These are phyloP conservation scores for Urechis unicinctus DNA, from an alignment of 2,888 invertebrate genomes.

Conservation along the genomic window DNA sequence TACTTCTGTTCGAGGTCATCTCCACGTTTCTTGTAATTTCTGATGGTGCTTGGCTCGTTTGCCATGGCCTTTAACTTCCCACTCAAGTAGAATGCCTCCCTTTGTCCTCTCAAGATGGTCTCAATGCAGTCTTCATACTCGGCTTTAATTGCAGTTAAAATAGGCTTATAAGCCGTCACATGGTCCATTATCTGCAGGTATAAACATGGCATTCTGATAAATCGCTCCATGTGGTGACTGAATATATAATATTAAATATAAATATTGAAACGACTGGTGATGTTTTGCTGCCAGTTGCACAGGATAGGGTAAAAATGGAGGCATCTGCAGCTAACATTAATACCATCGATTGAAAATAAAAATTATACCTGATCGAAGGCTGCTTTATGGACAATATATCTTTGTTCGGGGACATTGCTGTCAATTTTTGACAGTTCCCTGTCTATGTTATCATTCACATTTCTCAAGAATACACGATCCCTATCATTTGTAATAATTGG, in stretches of 20 bases:
- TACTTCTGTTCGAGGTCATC: slow-evolving; percentile 47
- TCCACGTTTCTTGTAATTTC: slow-evolving; percentile 39
- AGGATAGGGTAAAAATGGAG: neutral
- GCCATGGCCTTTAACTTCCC: slow-evolving; percentile 46
- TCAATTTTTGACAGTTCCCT: slow-evolving; percentile 33
- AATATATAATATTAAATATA: neutral
- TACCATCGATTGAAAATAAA: too few relatives aligned
- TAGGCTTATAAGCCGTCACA: slow-evolving; percentile 42
- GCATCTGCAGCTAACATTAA: too few relatives aligned
- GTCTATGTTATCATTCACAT: slow-evolving; percentile 36
- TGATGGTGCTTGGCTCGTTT: slow-evolving; percentile 41
- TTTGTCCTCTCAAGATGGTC: slow-evolving; percentile 39
- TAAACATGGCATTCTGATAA: neutral
- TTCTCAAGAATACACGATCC: slow-evolving; percentile 35
- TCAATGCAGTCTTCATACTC: slow-evolving; percentile 48
- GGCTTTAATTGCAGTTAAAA: slow-evolving; percentile 42
- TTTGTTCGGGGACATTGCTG: slow-evolving; percentile 32
- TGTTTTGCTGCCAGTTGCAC: neutral
- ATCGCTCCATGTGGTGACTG: neutral
- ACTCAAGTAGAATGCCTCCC: slow-evolving; percentile 39
- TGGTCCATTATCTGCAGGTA: slow-evolving; percentile 40
- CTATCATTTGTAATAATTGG: slow-evolving; percentile 40
- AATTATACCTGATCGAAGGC: slow-evolving; percentile 45
- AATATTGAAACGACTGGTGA: neutral
- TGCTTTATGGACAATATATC: slow-evolving; percentile 40